Percentiles rank a stretch among this genome's conserved stretches.
Conservation (phyloP, 2,888 invertebrate genomes). For the Philereme vetulata region DNA sequence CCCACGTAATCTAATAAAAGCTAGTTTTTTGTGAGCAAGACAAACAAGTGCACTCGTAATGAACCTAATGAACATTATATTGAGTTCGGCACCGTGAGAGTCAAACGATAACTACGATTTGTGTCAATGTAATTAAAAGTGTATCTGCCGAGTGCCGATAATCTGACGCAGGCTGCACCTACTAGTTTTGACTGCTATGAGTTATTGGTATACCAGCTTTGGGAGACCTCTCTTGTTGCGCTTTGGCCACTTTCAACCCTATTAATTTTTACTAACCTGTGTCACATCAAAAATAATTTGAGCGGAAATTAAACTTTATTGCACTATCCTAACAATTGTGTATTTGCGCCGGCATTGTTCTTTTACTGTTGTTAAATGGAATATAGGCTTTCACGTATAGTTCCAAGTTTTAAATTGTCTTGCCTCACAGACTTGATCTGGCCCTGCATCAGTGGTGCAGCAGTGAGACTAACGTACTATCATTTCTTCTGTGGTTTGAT, state of each 20-base stretch:
- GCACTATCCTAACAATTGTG: no score
- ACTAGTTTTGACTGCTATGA: constrained; percentile 74
- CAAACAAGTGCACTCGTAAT: constrained; percentile 83
- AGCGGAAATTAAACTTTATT: no score
- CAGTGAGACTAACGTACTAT: no score
- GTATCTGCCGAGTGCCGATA: constrained; percentile 82
- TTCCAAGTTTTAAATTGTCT: no score
- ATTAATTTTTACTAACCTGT: constrained; percentile 16
- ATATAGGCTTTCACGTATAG: no score
- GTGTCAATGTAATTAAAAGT: constrained; percentile 83
- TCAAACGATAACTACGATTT: constrained; percentile 80
- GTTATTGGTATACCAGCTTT: constrained; percentile 63
- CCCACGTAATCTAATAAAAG: constrained; percentile 83
- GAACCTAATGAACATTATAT: constrained; percentile 82
- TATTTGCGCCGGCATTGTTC: no score
- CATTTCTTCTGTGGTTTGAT: constrained; percentile 13
- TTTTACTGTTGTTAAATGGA: no score
- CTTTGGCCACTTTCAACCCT: constrained; percentile 39
- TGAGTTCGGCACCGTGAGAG: constrained; percentile 82
- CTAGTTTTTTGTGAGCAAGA: constrained; percentile 80
- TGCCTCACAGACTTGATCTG: no score
- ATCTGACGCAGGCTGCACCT: constrained; percentile 70
- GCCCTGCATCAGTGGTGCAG: no score
- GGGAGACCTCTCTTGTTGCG: constrained; percentile 48
- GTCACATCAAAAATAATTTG: background rate